Evolutionary conservation across 2,797 vertebrate species (phyloP), one percentile per base, ranked within the genome.

Genomic region (Pogonophryne albipinna): DNA sequence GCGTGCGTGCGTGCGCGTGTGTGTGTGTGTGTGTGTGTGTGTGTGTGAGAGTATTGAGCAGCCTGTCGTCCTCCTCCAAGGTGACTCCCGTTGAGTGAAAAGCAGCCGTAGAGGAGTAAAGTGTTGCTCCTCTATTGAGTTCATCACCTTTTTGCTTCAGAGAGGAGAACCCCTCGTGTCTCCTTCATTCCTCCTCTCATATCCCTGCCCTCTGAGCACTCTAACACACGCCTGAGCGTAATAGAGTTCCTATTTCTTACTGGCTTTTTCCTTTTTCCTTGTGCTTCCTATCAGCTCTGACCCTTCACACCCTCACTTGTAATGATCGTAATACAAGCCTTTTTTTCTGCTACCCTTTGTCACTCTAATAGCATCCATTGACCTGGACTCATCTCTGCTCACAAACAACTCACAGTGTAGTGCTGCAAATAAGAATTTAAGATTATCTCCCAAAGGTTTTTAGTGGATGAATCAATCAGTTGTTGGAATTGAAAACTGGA

Each of bases 21-120:
- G 23, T 3, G 23, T 23, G 23, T 3, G 23, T 3, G 3, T 27
- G 23, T 27, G 23, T 3, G 23, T 27, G 23, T 27, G 23, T 0
- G 23, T 4, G 23, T 4, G 34, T 0, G 34, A 38, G 53, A 50
- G 80, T 38, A 53, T 69, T 78, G 77, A 85, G 16, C 80, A 56
- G 83, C 66, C 65, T 27, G 76, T 68, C 82, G 79, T 87, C 90
- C 82, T 87, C 71, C 53, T 23, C 67, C 71, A 84, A 85, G 78
- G 90, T 88, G 79, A 23, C 47, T 14, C 13, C 47, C 20, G 82
- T 71, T 15, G 16, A 63, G 64, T 61, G 56, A 66, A 69, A 60
- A 72, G 83, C 79, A 2, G 81, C 78, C 53, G 61, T 62, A 5
- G 66, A 44, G 75, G 70, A 72, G 71, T 53, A 50, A 71, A 82